These are phyloP conservation scores for Nebria brevicollis DNA, from an alignment of 2,888 invertebrate species.

Conservation along the genomic window DNA sequence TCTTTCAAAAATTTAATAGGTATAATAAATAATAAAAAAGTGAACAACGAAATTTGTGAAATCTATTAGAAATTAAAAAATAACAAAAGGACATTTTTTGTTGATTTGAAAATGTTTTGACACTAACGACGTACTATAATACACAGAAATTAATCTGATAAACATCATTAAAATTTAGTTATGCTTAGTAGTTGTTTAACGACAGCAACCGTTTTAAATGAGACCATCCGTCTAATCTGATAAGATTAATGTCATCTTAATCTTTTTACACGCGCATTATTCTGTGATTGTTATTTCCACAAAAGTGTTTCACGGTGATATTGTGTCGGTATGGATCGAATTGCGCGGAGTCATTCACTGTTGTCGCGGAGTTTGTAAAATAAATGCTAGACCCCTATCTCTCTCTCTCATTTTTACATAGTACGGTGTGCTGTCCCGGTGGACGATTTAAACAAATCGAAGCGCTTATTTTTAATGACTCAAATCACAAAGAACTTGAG, in stretches of 20 bases:
- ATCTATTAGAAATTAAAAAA: too few relatives aligned
- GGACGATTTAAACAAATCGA: conserved; percentile 36
- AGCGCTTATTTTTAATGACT: conserved; percentile 38
- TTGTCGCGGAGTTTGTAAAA: neutral
- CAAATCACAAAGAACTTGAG: conserved; percentile 22
- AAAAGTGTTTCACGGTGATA: conserved; percentile 26
- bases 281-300: conserved; percentile 35
- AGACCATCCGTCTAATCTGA: conserved; percentile 40
- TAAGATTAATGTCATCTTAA: conserved; percentile 44
- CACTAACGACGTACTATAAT: neutral
- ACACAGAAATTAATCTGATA: neutral
- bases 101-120: neutral
- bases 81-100: neutral
- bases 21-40: too few relatives aligned
- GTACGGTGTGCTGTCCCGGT: neutral
- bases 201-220: conserved; percentile 25
- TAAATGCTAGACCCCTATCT: neutral
- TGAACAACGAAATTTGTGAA: too few relatives aligned
- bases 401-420: neutral
- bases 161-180: neutral
- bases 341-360: neutral
- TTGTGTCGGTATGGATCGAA: neutral
- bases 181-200: neutral
- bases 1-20: too few relatives aligned
- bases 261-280: conserved; percentile 39